phyloP scores from a whole-genome alignment of 2,797 vertebrate genomes.

The Sebastiscus tertius region DNA sequence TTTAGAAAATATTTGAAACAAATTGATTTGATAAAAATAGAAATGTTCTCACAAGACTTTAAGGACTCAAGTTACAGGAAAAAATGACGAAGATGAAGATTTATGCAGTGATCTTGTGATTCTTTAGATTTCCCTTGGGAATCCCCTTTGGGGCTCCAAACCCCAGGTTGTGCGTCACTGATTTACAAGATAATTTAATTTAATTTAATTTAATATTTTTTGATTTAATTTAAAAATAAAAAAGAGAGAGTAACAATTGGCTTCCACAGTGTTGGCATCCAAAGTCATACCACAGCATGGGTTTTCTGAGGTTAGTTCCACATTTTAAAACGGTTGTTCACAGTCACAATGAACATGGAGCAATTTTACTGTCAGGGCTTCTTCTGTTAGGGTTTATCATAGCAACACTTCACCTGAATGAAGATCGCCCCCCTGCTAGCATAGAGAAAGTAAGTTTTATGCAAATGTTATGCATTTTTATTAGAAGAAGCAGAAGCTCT shows the following conservation, averaged over 20 bases:
- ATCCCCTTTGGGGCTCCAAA: not conserved
- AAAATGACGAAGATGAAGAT: not conserved
- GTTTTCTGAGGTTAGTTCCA: not conserved
- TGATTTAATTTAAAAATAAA: too few relatives aligned
- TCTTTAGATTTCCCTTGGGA: too few relatives aligned
- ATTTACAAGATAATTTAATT: too few relatives aligned
- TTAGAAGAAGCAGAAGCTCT: rapidly evolving
- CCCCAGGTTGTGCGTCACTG: not conserved
- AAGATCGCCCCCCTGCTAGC: rapidly evolving
- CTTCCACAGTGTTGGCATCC: too few relatives aligned
- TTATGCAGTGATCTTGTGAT: too few relatives aligned
- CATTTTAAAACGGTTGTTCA: not conserved
- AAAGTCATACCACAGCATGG: not conserved
- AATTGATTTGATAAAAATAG: not conserved
- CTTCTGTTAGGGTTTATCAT: not conserved
- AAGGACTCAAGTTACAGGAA: not conserved
- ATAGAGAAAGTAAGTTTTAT: too few relatives aligned
- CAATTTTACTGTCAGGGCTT: not conserved
- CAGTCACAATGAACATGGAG: not conserved
- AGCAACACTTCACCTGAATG: not conserved
- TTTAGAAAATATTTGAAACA: too few relatives aligned
- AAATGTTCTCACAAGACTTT: not conserved
- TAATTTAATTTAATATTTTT: too few relatives aligned
- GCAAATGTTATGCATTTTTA: not conserved
- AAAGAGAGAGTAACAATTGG: too few relatives aligned